Evolutionary conservation across 2,888 invertebrate genomes (phyloP).

Genomic region (Scaptomyza caliginosa): DNA sequence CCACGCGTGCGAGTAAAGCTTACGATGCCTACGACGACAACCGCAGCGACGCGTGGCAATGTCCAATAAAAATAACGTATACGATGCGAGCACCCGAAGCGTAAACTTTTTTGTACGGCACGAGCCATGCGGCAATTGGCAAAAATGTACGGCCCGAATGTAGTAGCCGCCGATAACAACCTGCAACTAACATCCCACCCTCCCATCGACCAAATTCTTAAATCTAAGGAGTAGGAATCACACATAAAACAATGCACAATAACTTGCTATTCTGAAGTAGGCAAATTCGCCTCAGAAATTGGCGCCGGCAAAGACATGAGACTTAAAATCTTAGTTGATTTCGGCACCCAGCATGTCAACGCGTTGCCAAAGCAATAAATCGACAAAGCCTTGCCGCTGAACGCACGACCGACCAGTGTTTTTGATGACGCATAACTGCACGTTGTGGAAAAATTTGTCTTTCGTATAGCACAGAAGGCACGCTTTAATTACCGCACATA

Average conservation of each 20-base stretch:
- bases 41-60: constrained; percentile 50
- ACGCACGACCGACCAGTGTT: constrained; percentile 56
- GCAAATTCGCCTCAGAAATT: constrained; percentile 25
- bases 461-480: constrained; percentile 39
- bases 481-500: constrained; percentile 77
- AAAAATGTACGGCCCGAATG: constrained; percentile 34
- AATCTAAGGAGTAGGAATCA: constrained; percentile 32
- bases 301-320: constrained; percentile 28
- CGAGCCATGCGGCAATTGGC: constrained; percentile 71
- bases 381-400: constrained; percentile 51
- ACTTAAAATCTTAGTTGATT: constrained; percentile 10
- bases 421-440: constrained; percentile 68
- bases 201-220: constrained; percentile 21
- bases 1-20: constrained; percentile 62
- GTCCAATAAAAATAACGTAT: constrained; percentile 76
- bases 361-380: constrained; percentile 74
- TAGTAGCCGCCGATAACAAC: constrained; percentile 17
- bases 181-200: constrained; percentile 8
- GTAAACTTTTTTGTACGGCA: constrained; percentile 35
- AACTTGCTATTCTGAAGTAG: constrained; percentile 30
- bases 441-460: constrained; percentile 47
- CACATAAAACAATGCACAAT: constrained; percentile 62
- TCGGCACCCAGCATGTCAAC: constrained; percentile 66
- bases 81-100: constrained; percentile 58
- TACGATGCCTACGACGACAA: constrained; percentile 18